Conservation (phyloP, 2,888 invertebrate species). For the Lasioglossum lativentre region DNA sequence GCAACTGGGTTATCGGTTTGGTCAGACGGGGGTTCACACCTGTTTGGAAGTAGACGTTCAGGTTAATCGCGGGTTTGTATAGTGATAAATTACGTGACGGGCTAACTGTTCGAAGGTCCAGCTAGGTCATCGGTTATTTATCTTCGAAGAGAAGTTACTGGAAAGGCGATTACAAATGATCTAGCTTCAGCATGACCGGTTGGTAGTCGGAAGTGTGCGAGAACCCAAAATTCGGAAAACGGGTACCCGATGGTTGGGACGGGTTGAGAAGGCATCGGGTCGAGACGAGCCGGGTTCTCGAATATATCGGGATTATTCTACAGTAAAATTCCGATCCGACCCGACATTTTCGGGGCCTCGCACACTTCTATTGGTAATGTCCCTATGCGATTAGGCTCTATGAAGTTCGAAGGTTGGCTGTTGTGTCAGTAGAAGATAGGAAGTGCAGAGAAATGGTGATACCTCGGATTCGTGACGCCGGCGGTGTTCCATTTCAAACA, state of each 20-base stretch:
- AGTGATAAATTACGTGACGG: neutral
- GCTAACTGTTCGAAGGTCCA: neutral
- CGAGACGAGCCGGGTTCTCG: too few species aligned
- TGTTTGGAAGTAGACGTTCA: neutral
- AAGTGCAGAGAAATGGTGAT: slow-evolving; percentile 11
- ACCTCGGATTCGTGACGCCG: slow-evolving; percentile 78
- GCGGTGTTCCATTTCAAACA: slow-evolving; percentile 87
- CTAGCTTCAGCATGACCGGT: neutral
- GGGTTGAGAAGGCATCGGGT: too few species aligned
- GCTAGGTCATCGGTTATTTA: neutral
- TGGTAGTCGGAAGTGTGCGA: neutral
- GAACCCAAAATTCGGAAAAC: neutral
- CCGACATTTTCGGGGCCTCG: too few species aligned
- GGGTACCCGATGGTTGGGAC: too few species aligned
- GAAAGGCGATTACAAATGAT: neutral
- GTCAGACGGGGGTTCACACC: neutral
- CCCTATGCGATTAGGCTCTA: neutral
- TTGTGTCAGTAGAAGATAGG: neutral
- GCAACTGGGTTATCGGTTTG: slow-evolving; percentile 20
- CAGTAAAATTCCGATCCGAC: neutral
- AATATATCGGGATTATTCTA: neutral
- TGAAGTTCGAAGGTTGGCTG: neutral
- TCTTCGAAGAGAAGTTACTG: neutral
- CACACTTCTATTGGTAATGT: neutral
- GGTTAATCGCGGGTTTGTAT: neutral